Percentiles rank a stretch among this genome's conserved stretches.
Conservation (phyloP, 2,888 invertebrate genomes). For the Leptopilina syphax region DNA sequence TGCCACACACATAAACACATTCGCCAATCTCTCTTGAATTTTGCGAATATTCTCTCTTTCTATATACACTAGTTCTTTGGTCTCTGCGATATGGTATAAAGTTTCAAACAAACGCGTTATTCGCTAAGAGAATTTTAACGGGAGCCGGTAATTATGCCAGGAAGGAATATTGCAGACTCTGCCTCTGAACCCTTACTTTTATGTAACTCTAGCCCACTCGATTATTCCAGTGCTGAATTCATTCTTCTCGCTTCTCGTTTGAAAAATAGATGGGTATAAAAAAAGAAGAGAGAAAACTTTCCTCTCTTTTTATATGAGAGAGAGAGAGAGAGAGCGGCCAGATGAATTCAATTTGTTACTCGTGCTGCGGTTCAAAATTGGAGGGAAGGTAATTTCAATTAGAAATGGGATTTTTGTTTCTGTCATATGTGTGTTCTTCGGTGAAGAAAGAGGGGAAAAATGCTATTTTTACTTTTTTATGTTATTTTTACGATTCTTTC, state of each 20-base stretch:
- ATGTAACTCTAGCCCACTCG: conserved; percentile 38
- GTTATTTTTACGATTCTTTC: no score
- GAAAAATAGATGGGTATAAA: not conserved
- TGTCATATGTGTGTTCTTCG: not conserved
- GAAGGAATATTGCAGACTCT: conserved; percentile 1
- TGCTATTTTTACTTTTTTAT: not conserved
- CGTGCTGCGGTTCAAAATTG: conserved; percentile 26
- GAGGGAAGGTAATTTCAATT: not conserved
- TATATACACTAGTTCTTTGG: not conserved
- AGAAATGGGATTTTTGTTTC: not conserved
- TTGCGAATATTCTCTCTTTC: no score
- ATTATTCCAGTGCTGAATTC: conserved; percentile 37
- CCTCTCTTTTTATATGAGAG: not conserved
- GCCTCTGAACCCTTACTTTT: conserved; percentile 27
- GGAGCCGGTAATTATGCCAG: conserved; percentile 34
- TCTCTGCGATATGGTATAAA: conserved; percentile 16
- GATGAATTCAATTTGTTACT: conserved; percentile 38
- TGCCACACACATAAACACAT: not conserved
- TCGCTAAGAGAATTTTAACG: conserved; percentile 30
- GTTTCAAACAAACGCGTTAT: conserved; percentile 38
- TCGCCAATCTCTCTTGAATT: conserved; percentile 1
- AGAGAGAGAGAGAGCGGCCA: not conserved
- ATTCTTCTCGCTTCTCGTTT: conserved; percentile 26
- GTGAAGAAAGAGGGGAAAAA: not conserved
- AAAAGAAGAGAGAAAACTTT: not conserved